A percentile compares a stretch with the other conserved stretches of the same genome.
These are phyloP conservation scores for Moxostoma hubbsi DNA, from an alignment of 2,797 vertebrate species.

Conservation along the genomic window DNA sequence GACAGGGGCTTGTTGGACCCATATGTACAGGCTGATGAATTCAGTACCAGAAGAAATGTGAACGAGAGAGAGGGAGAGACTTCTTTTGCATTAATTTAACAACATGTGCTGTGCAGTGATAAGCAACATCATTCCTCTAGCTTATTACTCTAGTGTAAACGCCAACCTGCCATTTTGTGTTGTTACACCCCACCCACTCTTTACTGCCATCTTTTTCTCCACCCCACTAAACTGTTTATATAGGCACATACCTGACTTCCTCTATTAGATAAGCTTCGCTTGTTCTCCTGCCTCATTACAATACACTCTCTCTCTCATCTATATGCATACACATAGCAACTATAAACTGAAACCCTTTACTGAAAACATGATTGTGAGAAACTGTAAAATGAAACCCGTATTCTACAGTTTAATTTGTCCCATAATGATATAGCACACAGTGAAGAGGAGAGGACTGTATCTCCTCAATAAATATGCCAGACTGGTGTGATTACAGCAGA, in stretches of 20 bases:
- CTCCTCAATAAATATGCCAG: conserved; percentile 58
- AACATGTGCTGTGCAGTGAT: conserved; percentile 62
- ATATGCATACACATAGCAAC: neutral
- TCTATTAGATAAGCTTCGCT: conserved; percentile 24
- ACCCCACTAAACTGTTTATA: conserved; percentile 19
- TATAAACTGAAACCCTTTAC: neutral
- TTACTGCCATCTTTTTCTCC: conserved; percentile 8
- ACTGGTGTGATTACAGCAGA: conserved; percentile 52
- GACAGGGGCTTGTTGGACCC: conserved; percentile 25
- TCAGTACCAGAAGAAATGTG: conserved; percentile 32
- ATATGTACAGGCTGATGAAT: conserved; percentile 36
- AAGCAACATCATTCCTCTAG: conserved; percentile 59
- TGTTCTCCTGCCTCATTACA: conserved; percentile 6
- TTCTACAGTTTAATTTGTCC: conserved; percentile 26
- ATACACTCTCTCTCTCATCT: neutral
- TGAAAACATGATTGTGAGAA: neutral
- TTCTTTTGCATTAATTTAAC: conserved; percentile 55
- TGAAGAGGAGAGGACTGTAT: conserved; percentile 26
- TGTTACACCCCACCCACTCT: neutral
- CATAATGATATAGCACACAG: conserved; percentile 44
- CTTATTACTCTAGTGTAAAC: conserved; percentile 65
- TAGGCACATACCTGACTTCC: conserved; percentile 24
- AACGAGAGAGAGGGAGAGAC: conserved; percentile 28
- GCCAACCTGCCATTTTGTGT: conserved; percentile 57
- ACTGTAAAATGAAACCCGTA: neutral